phyloP scores from a whole-genome alignment of 2,888 invertebrate species.

The Spilosoma lubricipeda region DNA sequence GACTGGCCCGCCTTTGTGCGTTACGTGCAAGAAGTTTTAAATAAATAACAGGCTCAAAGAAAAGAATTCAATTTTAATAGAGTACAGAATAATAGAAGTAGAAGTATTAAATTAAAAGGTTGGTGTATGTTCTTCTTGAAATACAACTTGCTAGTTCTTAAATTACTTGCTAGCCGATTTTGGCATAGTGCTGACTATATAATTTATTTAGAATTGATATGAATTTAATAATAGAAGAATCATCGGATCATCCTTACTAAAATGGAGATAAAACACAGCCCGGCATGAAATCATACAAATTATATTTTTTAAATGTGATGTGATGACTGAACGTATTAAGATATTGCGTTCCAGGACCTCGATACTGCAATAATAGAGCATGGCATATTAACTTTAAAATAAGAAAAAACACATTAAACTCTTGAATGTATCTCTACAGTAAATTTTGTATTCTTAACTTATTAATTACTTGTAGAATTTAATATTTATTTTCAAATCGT shows the following conservation, averaged over 20 bases:
- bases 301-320: background rate
- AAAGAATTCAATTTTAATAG: background rate
- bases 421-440: background rate
- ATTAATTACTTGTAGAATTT: background rate
- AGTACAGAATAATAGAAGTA: no score
- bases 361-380: conserved; percentile 28
- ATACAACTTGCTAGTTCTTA: background rate
- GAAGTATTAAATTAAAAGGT: background rate
- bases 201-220: background rate
- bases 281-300: no score
- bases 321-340: conserved; percentile 12
- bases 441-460: background rate
- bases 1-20: no score
- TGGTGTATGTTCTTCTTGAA: background rate
- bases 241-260: background rate
- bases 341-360: conserved; percentile 38
- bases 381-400: conserved; percentile 11
- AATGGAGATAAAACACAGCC: background rate
- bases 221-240: background rate
- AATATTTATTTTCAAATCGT: background rate
- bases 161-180: background rate
- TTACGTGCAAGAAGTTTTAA: no score
- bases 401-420: background rate
- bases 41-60: background rate
- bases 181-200: no score